phyloP scores from a whole-genome alignment of 2,113 vertebrate genomes.

The Erinaceus europaeus region DNA sequence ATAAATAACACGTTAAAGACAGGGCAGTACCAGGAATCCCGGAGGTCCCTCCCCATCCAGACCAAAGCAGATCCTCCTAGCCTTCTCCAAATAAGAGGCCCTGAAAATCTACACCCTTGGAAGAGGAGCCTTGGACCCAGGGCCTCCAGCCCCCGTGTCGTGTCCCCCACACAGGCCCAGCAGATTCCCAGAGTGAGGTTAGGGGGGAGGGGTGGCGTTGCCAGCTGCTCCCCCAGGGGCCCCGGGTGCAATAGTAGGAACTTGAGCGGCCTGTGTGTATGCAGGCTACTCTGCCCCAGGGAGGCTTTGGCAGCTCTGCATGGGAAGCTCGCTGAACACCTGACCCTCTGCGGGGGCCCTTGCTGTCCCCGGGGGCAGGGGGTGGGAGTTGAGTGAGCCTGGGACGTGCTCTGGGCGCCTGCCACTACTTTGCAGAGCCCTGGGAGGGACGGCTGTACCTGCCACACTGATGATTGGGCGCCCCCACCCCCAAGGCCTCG shows the following conservation, averaged over 20 bases:
- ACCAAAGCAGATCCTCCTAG: constrained; percentile 37
- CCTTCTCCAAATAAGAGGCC: not conserved
- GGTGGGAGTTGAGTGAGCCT: too few relatives aligned
- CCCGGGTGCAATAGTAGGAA: not conserved
- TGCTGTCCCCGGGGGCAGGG: not conserved
- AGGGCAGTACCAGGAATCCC: not conserved
- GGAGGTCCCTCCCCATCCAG: not conserved
- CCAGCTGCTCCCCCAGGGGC: constrained; percentile 35
- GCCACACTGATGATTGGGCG: not conserved
- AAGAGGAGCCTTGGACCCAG: not conserved
- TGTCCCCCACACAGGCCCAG: too few relatives aligned
- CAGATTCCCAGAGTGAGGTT: too few relatives aligned
- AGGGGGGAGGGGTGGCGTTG: not conserved
- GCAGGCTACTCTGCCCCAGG: not conserved
- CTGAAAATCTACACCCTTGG: not conserved
- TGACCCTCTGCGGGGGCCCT: constrained; percentile 44
- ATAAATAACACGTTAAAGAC: constrained; percentile 69
- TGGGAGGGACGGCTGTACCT: not conserved
- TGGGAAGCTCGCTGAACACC: constrained; percentile 51
- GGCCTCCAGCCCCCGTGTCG: too few relatives aligned
- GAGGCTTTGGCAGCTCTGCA: constrained; percentile 16
- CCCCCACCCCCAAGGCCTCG: too few relatives aligned
- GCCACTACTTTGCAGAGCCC: constrained; percentile 32
- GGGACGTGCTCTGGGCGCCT: constrained; percentile 59
- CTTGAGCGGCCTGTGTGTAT: not conserved